Evolutionary conservation across 92 coral and sea anemone species (phyloP).

Genomic region (Umimayanthus kanabou): DNA sequence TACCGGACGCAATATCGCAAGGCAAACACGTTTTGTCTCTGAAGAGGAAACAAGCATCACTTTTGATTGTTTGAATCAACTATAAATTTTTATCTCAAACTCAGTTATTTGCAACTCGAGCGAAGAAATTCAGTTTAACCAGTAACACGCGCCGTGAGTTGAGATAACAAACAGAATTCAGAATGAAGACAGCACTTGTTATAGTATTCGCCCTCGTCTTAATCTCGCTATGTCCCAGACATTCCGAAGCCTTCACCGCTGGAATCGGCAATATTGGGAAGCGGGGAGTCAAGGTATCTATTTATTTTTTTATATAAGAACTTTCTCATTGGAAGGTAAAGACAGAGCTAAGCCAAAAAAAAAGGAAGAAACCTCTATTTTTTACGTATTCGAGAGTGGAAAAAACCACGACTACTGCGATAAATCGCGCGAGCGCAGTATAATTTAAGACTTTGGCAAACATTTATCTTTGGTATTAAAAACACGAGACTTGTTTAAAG

Average conservation of each 20-base stretch:
- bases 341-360: not conserved
- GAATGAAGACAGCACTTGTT: slow-evolving; percentile 9
- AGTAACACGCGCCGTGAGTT: not conserved
- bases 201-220: slow-evolving; percentile 15
- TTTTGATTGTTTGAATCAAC: slow-evolving; percentile 14
- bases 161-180: not conserved
- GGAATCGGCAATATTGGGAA: slow-evolving; percentile 41
- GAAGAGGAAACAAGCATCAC: slow-evolving; percentile 21
- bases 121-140: slow-evolving; percentile 15
- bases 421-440: not conserved
- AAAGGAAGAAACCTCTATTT: not conserved
- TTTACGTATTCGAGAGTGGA: not conserved
- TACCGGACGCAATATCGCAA: slow-evolving; percentile 39
- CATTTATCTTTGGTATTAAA: not conserved
- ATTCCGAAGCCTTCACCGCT: slow-evolving; percentile 43
- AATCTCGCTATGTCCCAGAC: slow-evolving; percentile 26
- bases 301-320: not conserved
- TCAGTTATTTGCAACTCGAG: slow-evolving; percentile 23
- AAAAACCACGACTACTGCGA: too few relatives aligned
- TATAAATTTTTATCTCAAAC: not conserved
- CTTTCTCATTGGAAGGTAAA: not conserved
- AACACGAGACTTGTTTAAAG: not conserved
- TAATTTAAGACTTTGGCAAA: not conserved
- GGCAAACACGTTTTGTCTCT: slow-evolving; percentile 25
- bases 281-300: slow-evolving; percentile 24